Evolutionary conservation across 2,888 invertebrate species (phyloP), one percentile per base, ranked within the genome.

Genomic region (Acrocyrtus sp.): DNA sequence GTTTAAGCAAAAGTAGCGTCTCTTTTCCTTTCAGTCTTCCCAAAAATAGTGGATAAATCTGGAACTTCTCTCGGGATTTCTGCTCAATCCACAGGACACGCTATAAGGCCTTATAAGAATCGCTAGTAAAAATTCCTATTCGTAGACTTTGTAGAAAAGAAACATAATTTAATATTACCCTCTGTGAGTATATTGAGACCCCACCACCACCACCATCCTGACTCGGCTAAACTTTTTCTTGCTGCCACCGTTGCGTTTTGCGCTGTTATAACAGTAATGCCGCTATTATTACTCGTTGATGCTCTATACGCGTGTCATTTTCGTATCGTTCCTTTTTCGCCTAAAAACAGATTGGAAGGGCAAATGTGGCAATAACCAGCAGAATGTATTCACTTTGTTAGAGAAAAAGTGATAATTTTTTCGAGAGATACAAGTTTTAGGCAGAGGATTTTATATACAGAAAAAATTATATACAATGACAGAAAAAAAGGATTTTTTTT

Each of bases 41-140:
- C 19, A n/a, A 60, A 63, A 41, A 63, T 70, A 67, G 62, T 60
- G 62, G 70, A 62, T 56, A 70, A 70, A 70, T 70, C 70, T 70
- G 70, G 70, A 70, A 70, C 56, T 47, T 62, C 48, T 66, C 56
- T 62, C 34, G 68, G 69, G 69, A 62, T 61, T 68, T 26, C 56
- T 27, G 26, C 50, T 57, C 24, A 66, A 47, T 65, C 56, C 39
- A 65, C 48, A 53, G 34, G 12, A 34, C 12, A 34, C 5, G 6
- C 34, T 34, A 5, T 34, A 34, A n/a, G n/a, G n/a, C n/a, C n/a
- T n/a, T n/a, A n/a, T n/a, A n/a, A n/a, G n/a, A n/a, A n/a, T n/a
- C n/a, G n/a, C n/a, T n/a, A n/a, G n/a, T n/a, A n/a, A n/a, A n/a
- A n/a, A n/a, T n/a, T n/a, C n/a, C n/a, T n/a, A n/a, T n/a, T n/a